These are phyloP conservation scores for Panopea generosa DNA, from an alignment of 2,888 invertebrate species.

Conservation along the genomic window DNA sequence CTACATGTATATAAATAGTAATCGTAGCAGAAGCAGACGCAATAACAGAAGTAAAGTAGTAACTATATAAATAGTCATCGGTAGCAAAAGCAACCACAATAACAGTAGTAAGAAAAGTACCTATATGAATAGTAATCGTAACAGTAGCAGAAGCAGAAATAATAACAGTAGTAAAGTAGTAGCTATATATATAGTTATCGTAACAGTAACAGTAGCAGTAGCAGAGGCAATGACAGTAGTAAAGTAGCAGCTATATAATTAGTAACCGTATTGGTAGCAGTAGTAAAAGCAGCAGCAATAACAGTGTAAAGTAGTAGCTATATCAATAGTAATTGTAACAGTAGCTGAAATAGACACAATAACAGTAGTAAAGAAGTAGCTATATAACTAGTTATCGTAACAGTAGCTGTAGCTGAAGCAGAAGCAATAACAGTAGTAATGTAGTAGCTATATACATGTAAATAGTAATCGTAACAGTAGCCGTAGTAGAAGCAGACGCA, in stretches of 20 bases:
- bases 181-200: background rate
- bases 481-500: background rate
- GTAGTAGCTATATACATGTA: too few species aligned
- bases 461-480: too few species aligned
- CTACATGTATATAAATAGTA: too few species aligned
- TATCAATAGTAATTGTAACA: background rate
- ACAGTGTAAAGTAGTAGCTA: background rate
- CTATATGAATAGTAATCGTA: background rate
- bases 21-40: too few species aligned
- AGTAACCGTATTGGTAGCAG: constrained; percentile 1
- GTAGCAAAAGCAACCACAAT: too few species aligned
- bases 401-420: background rate
- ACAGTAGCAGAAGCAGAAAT: background rate
- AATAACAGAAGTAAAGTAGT: too few species aligned
- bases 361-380: background rate
- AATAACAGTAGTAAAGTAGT: background rate
- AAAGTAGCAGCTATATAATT: background rate
- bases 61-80: too few species aligned
- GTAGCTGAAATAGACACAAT: background rate
- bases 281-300: background rate
- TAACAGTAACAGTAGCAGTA: background rate
- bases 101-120: background rate
- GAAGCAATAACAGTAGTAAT: too few species aligned
- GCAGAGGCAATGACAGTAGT: background rate
- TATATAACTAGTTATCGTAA: background rate